Conservation (phyloP, 2,797 vertebrate genomes). For the Anas bahamensis region DNA sequence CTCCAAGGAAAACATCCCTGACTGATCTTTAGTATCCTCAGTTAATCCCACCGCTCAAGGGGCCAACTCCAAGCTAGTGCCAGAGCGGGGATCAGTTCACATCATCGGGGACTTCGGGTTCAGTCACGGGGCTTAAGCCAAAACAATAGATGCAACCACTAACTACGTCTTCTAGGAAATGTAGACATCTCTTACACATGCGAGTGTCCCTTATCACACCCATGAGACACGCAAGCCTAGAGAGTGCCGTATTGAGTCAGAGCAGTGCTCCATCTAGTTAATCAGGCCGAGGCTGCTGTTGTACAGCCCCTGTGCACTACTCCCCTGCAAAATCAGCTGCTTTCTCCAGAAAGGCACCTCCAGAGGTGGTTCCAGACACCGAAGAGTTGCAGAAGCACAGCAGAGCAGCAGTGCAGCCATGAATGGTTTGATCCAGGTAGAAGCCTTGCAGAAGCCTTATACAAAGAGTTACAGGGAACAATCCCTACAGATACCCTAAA, state of each 20-base stretch:
- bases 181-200: neutral
- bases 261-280: neutral
- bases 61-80: neutral
- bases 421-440: neutral
- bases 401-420: neutral
- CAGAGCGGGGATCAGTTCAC: neutral
- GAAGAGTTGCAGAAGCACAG: neutral
- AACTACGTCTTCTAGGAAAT: neutral
- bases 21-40: neutral
- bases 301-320: neutral
- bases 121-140: neutral
- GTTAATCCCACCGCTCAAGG: neutral
- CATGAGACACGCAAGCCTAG: neutral
- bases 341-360: neutral
- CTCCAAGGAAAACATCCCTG: constrained; percentile 17
- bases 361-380: neutral
- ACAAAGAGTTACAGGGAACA: neutral
- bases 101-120: neutral
- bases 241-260: neutral
- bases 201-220: neutral
- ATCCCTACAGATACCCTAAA: neutral
- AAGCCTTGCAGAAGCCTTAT: neutral
- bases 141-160: neutral
- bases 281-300: neutral
- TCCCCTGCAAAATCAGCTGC: neutral